Evolutionary conservation across 1,140 invertebrate species (phyloP).

Genomic region (Sycophaga agraensis): DNA sequence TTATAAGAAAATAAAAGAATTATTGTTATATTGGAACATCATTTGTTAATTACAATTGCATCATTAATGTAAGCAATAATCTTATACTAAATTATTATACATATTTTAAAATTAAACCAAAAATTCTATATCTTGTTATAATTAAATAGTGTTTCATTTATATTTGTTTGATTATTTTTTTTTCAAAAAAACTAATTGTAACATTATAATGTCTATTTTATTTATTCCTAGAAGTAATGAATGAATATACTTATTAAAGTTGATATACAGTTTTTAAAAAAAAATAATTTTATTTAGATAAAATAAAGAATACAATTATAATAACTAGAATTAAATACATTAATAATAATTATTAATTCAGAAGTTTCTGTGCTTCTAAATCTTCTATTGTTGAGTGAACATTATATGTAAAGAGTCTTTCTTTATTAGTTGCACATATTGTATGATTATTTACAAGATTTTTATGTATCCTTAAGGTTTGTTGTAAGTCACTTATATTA

Average conservation of each 20-base stretch:
- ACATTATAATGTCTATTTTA: too few relatives aligned
- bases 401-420: slow-evolving; percentile 50
- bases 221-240: too few relatives aligned
- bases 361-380: slow-evolving; percentile 45
- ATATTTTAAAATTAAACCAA: too few relatives aligned
- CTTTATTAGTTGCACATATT: slow-evolving; percentile 55
- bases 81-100: too few relatives aligned
- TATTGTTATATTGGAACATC: not conserved
- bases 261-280: too few relatives aligned
- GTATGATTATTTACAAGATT: slow-evolving; percentile 54
- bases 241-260: too few relatives aligned
- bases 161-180: too few relatives aligned
- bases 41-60: not conserved
- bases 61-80: too few relatives aligned
- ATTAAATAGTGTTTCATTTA: too few relatives aligned
- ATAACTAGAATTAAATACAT: not conserved
- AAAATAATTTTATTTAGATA: too few relatives aligned
- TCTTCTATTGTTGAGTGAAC: slow-evolving; percentile 56
- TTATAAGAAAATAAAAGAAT: not conserved
- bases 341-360: slow-evolving; percentile 30
- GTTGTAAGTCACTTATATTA: slow-evolving; percentile 45
- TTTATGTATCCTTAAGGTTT: slow-evolving; percentile 52
- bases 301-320: not conserved
- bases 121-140: too few relatives aligned
- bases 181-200: too few relatives aligned